Evolutionary conservation across 2,888 invertebrate genomes (phyloP), one percentile per base, ranked within the genome.

Genomic region (Acrobasis consociella): DNA sequence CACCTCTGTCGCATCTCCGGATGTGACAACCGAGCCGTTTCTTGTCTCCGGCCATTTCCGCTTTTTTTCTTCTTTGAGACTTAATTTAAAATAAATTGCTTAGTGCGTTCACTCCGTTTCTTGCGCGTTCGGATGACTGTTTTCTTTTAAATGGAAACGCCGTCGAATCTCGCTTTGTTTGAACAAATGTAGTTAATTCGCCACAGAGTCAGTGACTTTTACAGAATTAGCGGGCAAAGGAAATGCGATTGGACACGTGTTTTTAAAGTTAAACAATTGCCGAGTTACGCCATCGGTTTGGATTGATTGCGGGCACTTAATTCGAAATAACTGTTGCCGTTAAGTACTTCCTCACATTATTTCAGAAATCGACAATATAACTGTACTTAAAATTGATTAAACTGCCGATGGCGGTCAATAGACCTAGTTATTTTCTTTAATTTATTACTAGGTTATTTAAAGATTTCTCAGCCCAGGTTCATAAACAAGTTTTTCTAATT

Each of bases 11-110:
- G 65, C 66, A 59, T 55, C 73, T 79, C 85, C 89, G 89, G 89
- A 89, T 88, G 80, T 82, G 82, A 81, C 83, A 75, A 77, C 74
- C 74, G 77, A 68, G 52, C 68, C 72, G 73, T 71, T 71, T 66
- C 66, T 69, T 68, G 72, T 75, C 74, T 75, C 72, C 76, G 39
- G 58, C 67, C 64, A 71, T 73, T 71, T 77, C 76, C 71, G 69
- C 77, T 82, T 80, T 73, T 71, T 77, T 77, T 71, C 72, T 65
- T 67, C 75, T 77, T 77, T 74, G 68, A 69, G 71, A 79, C 80
- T 82, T 85, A 82, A 84, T 85, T 85, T 81, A 82, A 86, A 86
- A 85, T 82, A 86, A 86, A 87, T 86, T 83, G 79, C 75, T 69
- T 73, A 76, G 81, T 78, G 77, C 81, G 75, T 81, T 83, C 78